phyloP scores from a whole-genome alignment of 1,140 invertebrate species.

The Meloidogyne hapla region DNA sequence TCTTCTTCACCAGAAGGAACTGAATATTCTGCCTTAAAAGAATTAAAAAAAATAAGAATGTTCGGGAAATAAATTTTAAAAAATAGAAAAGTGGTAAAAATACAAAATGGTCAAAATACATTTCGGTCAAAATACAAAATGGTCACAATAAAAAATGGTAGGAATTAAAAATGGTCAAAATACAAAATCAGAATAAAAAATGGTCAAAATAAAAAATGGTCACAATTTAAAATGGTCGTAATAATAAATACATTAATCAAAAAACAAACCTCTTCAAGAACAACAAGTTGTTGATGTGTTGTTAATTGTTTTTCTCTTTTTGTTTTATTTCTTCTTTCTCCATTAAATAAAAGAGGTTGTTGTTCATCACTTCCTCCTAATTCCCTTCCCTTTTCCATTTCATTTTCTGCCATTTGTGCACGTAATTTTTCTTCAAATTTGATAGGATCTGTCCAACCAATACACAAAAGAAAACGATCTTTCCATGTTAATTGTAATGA shows the following conservation, averaged over 20 bases:
- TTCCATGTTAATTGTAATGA: conserved; percentile 36
- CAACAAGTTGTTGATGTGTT: neutral
- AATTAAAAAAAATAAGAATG: too few species aligned
- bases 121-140: too few species aligned
- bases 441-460: conserved; percentile 38
- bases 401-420: conserved; percentile 20
- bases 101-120: too few species aligned
- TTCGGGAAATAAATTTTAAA: too few species aligned
- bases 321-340: neutral
- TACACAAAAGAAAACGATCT: conserved; percentile 32
- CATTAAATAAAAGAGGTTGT: neutral
- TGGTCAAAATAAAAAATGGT: too few species aligned
- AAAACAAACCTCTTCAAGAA: neutral
- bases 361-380: neutral
- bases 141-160: too few species aligned
- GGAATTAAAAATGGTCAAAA: too few species aligned
- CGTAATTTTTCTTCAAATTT: conserved; percentile 14
- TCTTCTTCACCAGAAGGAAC: conserved; percentile 18
- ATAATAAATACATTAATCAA: neutral
- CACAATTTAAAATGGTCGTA: too few species aligned
- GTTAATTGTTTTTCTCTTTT: neutral
- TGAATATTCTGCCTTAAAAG: conserved; percentile 22
- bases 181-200: too few species aligned
- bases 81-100: too few species aligned
- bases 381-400: conserved; percentile 3